Conservation (phyloP, 2,888 invertebrate genomes). For the Petrophora chlorosata region DNA sequence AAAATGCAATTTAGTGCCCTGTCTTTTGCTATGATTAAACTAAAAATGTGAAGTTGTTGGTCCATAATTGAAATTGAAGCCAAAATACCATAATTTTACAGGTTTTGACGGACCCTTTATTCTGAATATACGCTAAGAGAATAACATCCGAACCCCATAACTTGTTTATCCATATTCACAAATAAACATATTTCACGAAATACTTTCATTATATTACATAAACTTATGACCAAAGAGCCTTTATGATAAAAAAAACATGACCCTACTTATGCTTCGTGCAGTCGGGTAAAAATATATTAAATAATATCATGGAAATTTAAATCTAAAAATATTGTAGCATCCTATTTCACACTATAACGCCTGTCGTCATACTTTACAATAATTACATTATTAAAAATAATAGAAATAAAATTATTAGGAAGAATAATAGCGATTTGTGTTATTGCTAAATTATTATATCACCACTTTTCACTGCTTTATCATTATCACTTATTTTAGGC, state of each 20-base stretch:
- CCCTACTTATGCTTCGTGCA: not conserved
- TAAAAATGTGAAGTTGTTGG: not conserved
- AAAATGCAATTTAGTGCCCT: conserved; percentile 61
- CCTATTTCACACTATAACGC: conserved; percentile 15
- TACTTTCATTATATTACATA: not conserved
- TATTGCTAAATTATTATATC: conserved; percentile 35
- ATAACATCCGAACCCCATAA: no score
- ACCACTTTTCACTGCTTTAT: conserved; percentile 47
- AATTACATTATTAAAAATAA: conserved; percentile 19
- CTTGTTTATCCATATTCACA: no score
- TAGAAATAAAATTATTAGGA: conserved; percentile 21
- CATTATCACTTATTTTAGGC: conserved; percentile 49
- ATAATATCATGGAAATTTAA: conserved; percentile 23
- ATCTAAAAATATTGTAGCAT: conserved; percentile 25
- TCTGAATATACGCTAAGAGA: no score
- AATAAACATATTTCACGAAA: not conserved
- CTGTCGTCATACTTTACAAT: conserved; percentile 9
- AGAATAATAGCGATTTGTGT: conserved; percentile 30
- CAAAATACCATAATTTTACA: no score
- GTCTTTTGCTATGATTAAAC: conserved; percentile 46
- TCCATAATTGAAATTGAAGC: not conserved
- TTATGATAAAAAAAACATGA: conserved; percentile 4
- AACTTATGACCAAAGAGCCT: conserved; percentile 2
- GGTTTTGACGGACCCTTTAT: no score
- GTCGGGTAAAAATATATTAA: conserved; percentile 9